phyloP scores from a whole-genome alignment of 2,113 vertebrate genomes.

The Thalassarche chlororhynchos region DNA sequence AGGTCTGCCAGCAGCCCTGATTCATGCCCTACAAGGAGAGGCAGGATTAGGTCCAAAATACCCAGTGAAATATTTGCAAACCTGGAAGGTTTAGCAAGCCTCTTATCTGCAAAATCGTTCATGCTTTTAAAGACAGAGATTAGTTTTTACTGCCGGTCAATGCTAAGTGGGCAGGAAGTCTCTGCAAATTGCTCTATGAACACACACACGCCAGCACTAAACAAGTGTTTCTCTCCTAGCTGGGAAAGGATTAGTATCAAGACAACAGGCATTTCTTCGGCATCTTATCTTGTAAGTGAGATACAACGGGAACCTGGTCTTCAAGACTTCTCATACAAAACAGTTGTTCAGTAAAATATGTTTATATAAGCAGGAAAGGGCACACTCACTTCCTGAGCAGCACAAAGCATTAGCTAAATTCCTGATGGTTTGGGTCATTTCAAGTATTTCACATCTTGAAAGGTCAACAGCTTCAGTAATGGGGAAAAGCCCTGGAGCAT shows the following conservation, averaged over 20 bases:
- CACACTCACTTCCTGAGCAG: background rate
- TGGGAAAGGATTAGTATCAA: background rate
- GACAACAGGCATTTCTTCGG: background rate
- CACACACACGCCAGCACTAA: background rate
- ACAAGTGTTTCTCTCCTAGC: background rate
- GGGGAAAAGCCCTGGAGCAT: background rate
- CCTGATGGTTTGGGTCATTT: background rate
- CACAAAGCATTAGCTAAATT: background rate
- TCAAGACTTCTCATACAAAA: background rate
- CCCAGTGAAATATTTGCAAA: background rate
- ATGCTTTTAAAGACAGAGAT: background rate
- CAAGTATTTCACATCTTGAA: background rate
- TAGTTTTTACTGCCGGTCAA: background rate
- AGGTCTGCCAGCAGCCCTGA: background rate
- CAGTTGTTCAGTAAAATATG: background rate
- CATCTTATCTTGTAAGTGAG: background rate
- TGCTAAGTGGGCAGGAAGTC: background rate
- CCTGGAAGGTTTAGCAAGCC: background rate
- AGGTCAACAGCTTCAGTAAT: slow-evolving; percentile 8
- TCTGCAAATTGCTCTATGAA: background rate
- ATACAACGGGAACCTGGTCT: background rate
- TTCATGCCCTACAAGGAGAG: background rate
- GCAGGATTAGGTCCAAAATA: background rate
- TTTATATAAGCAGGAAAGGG: background rate
- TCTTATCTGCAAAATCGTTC: background rate